Evolutionary conservation across 1,140 invertebrate genomes (phyloP), one percentile per base, ranked within the genome.

Genomic region (Meloidogyne chitwoodi): DNA sequence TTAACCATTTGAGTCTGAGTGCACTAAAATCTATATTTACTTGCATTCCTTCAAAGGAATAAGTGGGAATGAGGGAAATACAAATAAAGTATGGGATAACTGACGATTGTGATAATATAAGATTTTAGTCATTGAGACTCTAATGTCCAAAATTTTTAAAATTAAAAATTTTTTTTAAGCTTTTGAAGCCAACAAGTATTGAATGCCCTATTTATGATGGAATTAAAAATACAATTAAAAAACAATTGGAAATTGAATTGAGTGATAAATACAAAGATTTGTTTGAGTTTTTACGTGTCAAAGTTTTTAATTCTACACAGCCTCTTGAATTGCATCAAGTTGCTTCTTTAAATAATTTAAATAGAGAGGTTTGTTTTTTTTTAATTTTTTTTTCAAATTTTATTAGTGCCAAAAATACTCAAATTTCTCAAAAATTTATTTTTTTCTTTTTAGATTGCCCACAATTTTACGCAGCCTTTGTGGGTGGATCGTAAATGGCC

Each of bases 121-220:
- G n/a, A n/a, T n/a, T n/a, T n/a, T n/a, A n/a, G n/a, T n/a, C n/a
- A n/a, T 8, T n/a, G 0, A 56, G 48, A 56, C 48, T 56, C 48
- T 56, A 71, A 56, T 61, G 38, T n/a, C 22, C 31, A 71, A 29
- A 64, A 62, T 24, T n/a, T 10, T 26, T n/a, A 34, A 24, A 62
- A 24, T 63, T n/a, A 48, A 19, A 62, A 11, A 41, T 11, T 61
- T 41, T 19, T 41, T 70, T 76, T 62, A 14, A 76, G 75, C 19
- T 76, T n/a, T 31, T 76, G 1, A 76, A 76, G 29, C 75, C 75
- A 27, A 76, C 75, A 16, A 63, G 67, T 22, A 73, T 76, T 64
- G 38, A 44, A 1, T 76, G 75, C 14, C 75, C 75, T 24, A 44
- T 31, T 16, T 76, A 76, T 38, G 67, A 76, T 3, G 31, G 26